phyloP scores from a whole-genome alignment of 2,888 invertebrate species.

The Frankliniella fusca region DNA sequence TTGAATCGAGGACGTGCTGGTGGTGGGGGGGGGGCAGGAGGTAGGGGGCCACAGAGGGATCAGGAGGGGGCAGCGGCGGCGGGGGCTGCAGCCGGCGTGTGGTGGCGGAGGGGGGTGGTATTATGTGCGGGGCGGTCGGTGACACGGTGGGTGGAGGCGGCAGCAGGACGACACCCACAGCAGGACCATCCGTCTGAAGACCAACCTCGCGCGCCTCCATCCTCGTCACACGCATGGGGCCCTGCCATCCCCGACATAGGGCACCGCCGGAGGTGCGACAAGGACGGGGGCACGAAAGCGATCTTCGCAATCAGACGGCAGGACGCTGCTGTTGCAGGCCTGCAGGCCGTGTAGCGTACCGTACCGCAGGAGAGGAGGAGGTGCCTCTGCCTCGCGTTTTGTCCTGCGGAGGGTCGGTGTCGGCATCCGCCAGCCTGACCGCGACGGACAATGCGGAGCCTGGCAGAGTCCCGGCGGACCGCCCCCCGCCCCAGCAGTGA shows the following conservation, averaged over 20 bases:
- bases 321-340: neutral
- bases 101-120: neutral
- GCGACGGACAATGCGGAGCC: slow-evolving; percentile 10
- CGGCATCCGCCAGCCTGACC: neutral
- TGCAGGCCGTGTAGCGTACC: neutral
- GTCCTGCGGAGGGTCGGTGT: neutral
- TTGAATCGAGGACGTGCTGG: neutral
- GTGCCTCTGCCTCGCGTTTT: neutral
- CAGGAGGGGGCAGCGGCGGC: neutral
- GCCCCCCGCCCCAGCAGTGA: neutral
- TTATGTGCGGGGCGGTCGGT: neutral
- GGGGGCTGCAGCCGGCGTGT: neutral
- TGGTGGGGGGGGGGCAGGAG: neutral
- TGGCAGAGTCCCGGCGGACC: too few relatives aligned
- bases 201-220: too few relatives aligned
- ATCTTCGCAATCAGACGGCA: too few relatives aligned
- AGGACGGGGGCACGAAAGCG: too few relatives aligned
- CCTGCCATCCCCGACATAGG: too few relatives aligned
- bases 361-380: too few relatives aligned
- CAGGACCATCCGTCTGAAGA: too few relatives aligned
- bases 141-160: neutral
- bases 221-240: too few relatives aligned
- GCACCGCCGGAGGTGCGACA: too few relatives aligned
- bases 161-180: neutral
- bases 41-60: neutral